Conservation (phyloP, 2,113 vertebrate genomes). For the Sterrhoptilus dennistouni region DNA sequence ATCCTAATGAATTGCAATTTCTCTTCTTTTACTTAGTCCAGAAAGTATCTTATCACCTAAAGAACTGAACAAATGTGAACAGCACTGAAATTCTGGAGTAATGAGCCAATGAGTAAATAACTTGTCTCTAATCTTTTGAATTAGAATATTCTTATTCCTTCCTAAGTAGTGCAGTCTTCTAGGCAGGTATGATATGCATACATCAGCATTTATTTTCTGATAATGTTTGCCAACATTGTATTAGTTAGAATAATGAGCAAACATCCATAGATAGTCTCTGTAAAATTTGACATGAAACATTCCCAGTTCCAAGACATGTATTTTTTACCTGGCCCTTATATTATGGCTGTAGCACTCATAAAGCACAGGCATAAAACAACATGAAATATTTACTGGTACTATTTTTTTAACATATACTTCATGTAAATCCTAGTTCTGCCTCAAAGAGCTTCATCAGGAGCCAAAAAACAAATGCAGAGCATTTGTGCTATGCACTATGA, state of each 20-base stretch:
- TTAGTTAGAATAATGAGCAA: background rate
- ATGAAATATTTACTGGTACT: background rate
- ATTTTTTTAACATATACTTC: background rate
- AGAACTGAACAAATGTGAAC: background rate
- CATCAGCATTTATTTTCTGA: background rate
- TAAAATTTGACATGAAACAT: background rate
- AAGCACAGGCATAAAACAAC: background rate
- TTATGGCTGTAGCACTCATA: background rate
- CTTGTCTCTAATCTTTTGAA: background rate
- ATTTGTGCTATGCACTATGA: background rate
- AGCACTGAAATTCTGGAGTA: background rate
- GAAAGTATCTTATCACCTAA: background rate
- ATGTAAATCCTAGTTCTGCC: background rate
- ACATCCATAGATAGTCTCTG: background rate
- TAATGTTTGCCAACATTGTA: background rate
- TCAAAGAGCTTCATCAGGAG: background rate
- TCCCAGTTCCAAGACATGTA: background rate
- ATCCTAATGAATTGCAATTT: background rate
- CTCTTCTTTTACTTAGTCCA: background rate
- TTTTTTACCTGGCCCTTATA: background rate
- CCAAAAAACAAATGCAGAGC: background rate
- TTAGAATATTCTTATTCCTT: background rate
- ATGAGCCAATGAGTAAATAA: background rate
- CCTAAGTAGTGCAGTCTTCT: background rate
- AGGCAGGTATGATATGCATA: background rate